Percentiles rank a stretch among this genome's conserved stretches.
phyloP scores from a whole-genome alignment of 2,888 invertebrate species.

The Diaperis boleti region DNA sequence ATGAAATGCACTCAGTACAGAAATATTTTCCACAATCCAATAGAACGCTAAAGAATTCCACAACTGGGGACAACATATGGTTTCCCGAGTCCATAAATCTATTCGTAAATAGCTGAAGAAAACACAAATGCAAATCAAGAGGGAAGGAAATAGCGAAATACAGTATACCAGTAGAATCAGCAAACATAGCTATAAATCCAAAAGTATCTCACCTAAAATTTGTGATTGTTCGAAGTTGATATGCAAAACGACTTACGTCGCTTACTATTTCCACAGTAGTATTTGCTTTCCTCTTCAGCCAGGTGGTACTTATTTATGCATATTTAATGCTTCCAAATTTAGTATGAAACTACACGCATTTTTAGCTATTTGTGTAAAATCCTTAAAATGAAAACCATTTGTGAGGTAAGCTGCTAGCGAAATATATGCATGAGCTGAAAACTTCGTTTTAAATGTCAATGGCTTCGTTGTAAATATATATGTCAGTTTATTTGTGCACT shows the following conservation, averaged over 20 bases:
- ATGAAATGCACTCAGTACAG: no score
- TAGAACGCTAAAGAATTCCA: no score
- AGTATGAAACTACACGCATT: background rate
- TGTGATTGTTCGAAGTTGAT: no score
- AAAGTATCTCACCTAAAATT: no score
- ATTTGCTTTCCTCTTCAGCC: no score
- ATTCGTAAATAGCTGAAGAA: background rate
- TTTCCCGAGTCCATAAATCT: slow-evolving; percentile 1
- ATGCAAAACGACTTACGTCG: no score
- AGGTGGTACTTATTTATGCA: no score
- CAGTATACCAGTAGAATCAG: background rate
- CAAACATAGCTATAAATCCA: background rate
- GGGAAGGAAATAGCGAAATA: background rate
- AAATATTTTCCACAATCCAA: no score
- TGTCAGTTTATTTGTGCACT: background rate
- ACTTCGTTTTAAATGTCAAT: slow-evolving; percentile 1
- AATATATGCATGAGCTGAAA: background rate
- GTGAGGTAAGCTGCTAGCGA: background rate
- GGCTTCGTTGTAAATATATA: background rate
- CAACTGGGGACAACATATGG: no score
- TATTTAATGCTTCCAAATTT: background rate
- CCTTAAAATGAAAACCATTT: background rate
- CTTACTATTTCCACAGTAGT: no score
- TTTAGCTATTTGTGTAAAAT: background rate
- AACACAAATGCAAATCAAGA: background rate